A percentile compares a stretch with the other conserved stretches of the same genome.
These are phyloP conservation scores for Polydrusus tereticollis DNA, from an alignment of 2,888 invertebrate species.

Conservation along the genomic window DNA sequence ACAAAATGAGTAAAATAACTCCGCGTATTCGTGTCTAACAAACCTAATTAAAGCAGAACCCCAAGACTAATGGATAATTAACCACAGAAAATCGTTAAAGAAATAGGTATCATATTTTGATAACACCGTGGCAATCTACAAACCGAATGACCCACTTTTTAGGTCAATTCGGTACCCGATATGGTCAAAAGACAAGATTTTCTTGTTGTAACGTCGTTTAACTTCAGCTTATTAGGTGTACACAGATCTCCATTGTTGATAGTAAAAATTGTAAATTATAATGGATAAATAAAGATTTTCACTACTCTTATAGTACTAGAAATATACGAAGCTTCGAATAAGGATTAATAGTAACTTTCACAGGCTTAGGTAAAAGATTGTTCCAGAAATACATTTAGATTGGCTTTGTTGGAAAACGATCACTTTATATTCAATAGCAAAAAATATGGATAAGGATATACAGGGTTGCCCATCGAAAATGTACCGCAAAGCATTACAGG, in stretches of 20 bases:
- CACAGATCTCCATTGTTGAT: constrained; percentile 42
- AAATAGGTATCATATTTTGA: constrained; percentile 50
- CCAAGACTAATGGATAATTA: constrained; percentile 39
- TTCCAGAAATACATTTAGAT: no score
- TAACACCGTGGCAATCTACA: constrained; percentile 49
- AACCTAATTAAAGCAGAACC: constrained; percentile 37
- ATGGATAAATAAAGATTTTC: constrained; percentile 24
- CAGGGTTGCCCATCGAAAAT: no score
- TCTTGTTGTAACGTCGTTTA: constrained; percentile 48
- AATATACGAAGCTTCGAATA: not conserved
- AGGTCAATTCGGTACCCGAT: constrained; percentile 52
- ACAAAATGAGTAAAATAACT: constrained; percentile 16
- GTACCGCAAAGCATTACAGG: no score
- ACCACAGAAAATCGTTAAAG: constrained; percentile 32
- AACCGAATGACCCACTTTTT: constrained; percentile 56
- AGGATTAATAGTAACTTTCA: not conserved
- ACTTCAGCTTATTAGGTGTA: constrained; percentile 55
- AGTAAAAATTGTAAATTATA: constrained; percentile 39
- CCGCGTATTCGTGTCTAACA: constrained; percentile 28
- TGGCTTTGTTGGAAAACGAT: no score
- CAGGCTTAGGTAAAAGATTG: not conserved
- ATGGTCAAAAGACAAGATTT: constrained; percentile 57
- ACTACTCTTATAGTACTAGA: not conserved
- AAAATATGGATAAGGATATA: no score
- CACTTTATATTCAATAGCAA: no score